Base-by-base conservation (phyloP, 2,888 invertebrate genomes). In the Nomada ferruginata region DNA sequence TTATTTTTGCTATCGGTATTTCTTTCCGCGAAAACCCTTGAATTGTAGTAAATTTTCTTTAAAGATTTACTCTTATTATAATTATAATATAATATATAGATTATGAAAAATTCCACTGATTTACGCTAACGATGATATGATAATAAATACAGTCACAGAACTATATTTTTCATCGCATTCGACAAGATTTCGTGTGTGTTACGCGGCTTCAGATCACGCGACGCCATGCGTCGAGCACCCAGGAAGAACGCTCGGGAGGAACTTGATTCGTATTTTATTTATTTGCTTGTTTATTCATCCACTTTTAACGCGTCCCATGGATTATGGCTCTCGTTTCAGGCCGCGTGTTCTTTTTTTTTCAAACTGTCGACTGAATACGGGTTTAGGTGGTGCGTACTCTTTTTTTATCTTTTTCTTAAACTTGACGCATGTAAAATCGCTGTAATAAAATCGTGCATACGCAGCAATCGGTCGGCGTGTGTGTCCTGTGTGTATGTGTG, bases 201-300 rank as follows among this genome's bases (percentile, higher is more conserved):
- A 63, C 68, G 42, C 71, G 64, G 52, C 60, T 57, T 57, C 59
- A 50, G 63, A 75, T 71, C 77, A 60, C 63, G 71, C 53, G 74
- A 64, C 68, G 75, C 50, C 69, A 13, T 15, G 57, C 66, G 61
- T 55, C 74, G 79, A 66, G 75, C 69, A 57, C 69, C 55, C 73
- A 60, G 80, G 61, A 74, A 69, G 69, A 70, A 60, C 75, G 76
- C 69, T 60, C 65, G 52, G 64, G 65, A 83, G 83, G 83, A 83
- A 83, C 83, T 83, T 82, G 74, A 70, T 81, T 82, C 23, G n/a
- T 55, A 53, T 36, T 52, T 26, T 2, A 52, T 15, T 15, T 59
- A 10, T 20, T 3, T 52, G 13, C 50, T 20, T 42, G 29, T 18
- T 7, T 18, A n/a, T 29, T 52, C 23, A 42, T 53, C 36, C 36